Base-by-base conservation (phyloP, 2,888 invertebrate genomes). In the Orchesellides sinensis region DNA sequence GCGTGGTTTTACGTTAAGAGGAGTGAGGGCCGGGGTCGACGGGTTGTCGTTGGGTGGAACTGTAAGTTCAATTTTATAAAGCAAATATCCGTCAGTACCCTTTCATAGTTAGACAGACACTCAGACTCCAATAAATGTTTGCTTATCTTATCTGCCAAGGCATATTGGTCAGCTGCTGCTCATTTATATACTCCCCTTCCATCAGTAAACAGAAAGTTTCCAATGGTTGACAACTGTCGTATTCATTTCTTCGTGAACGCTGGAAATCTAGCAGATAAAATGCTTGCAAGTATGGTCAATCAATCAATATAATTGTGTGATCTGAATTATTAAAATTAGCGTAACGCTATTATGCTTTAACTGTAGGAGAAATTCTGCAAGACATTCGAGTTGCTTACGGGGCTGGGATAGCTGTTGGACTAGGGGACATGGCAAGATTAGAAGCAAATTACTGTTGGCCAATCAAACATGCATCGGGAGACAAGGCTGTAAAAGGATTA, bases 371-470 rank as follows among this genome's bases (percentile, higher is more conserved):
- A 27, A 61, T 69, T 1, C 3, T 78, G 0, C 70, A 35, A 4
- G 35, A 79, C 23, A 4, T 63, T 5, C 61, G 78, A 17, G 4
- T 61, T 0, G 59, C 78, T 1, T 70, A 63, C 27, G 78, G 78
- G 29, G 23, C 61, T 35, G 78, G 78, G 10, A 1, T 79, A 1
- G 78, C 78, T 1, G 70, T 79, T 8, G 78, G 27, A 17, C 6
- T 79, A 14, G 78, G 78, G 12, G 70, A 79, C 17, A 70, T 79
- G 19, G 78, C 61, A 19, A 45, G 70, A 19, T 27, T 79, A 3
- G 78, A 79, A 63, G 17, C 63, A 6, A 79, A 79, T 21, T 79
- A 79, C n/a, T 79, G 78, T 17, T 70, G 40, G 69, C 78, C 78
- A 49, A 10, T 79, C 0, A 70, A 23, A 49, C 17, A 19, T 4